phyloP scores from a whole-genome alignment of 1,140 invertebrate genomes.

The Araneus ventricosus region DNA sequence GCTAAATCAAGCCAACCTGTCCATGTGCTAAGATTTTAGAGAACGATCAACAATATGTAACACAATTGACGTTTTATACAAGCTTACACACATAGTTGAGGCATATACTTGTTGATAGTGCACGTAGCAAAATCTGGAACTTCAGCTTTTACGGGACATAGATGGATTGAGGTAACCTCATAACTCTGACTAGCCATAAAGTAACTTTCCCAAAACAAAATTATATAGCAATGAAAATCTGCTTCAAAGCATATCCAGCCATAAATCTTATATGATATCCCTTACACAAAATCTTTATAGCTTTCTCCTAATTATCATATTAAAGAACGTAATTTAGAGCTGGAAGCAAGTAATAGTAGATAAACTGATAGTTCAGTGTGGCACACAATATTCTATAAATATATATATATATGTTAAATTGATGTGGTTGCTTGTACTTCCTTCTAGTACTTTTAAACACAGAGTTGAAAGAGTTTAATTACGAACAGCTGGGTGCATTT shows the following conservation, averaged over 20 bases:
- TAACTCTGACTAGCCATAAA: conserved; percentile 27
- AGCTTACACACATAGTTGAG: conserved; percentile 56
- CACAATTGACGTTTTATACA: conserved; percentile 67
- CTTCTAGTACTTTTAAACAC: background rate
- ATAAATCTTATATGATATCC: background rate
- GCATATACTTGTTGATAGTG: conserved; percentile 46
- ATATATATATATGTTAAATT: background rate
- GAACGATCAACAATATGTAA: conserved; percentile 71
- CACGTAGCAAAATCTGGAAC: conserved; percentile 46
- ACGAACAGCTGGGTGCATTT: conserved; percentile 45
- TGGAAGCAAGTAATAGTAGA: background rate
- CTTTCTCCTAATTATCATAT: background rate
- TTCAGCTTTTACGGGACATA: conserved; percentile 9
- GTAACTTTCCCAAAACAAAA: background rate
- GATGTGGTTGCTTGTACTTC: background rate
- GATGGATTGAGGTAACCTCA: background rate
- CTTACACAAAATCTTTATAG: background rate
- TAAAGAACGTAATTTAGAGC: background rate
- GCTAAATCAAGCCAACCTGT: conserved; percentile 68
- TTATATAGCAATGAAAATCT: background rate
- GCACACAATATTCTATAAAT: background rate
- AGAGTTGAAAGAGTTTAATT: background rate
- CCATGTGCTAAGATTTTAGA: conserved; percentile 72
- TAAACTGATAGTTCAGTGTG: conserved; percentile 4
- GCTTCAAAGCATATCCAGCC: background rate